Percentiles rank a stretch among this genome's conserved stretches.
Evolutionary conservation across 2,797 vertebrate genomes (phyloP).

Genomic region (Poecilia picta): DNA sequence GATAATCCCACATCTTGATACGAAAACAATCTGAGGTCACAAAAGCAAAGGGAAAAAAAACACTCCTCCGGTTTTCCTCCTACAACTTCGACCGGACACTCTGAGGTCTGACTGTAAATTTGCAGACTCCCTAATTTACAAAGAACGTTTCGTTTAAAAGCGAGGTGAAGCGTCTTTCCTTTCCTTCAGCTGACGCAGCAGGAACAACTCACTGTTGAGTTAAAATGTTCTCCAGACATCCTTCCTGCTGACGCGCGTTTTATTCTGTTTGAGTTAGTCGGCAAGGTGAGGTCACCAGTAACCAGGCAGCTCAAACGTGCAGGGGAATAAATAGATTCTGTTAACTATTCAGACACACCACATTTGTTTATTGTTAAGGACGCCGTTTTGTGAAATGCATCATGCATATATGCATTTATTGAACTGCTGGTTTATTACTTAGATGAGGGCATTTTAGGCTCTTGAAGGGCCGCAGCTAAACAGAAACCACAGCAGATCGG

Average conservation of each 20-base stretch:
- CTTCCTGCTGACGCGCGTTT: slow-evolving; percentile 11
- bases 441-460: neutral
- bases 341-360: neutral
- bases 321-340: neutral
- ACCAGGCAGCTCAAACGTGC: slow-evolving; percentile 11
- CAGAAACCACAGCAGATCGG: neutral
- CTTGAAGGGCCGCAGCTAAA: neutral
- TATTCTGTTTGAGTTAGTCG: neutral
- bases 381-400: neutral
- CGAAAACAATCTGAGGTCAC: neutral
- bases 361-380: neutral
- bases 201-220: slow-evolving; percentile 24
- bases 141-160: slow-evolving; percentile 15
- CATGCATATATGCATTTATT: neutral
- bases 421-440: neutral
- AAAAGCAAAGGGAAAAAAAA: neutral
- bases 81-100: neutral
- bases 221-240: slow-evolving; percentile 6
- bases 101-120: slow-evolving; percentile 5
- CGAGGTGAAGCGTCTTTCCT: neutral
- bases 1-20: slow-evolving; percentile 3
- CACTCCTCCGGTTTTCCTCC: neutral
- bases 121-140: slow-evolving; percentile 7
- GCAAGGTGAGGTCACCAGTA: slow-evolving; percentile 34
- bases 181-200: slow-evolving; percentile 27